Evolutionary conservation across 2,888 invertebrate species (phyloP).

Genomic region (Lasioglossum pauxillum): DNA sequence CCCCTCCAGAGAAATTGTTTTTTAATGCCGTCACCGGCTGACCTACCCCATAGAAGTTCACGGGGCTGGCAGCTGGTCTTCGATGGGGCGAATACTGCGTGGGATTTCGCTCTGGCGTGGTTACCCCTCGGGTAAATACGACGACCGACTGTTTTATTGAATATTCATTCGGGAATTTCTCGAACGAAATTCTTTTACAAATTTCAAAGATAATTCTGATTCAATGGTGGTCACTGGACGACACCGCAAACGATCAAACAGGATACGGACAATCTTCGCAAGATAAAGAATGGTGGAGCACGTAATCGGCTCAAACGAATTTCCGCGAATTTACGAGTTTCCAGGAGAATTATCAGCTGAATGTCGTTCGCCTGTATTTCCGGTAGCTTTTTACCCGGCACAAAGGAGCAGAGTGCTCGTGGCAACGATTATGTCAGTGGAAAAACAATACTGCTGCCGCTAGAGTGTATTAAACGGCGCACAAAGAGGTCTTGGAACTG

Average conservation of each 20-base stretch:
- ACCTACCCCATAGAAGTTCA: neutral
- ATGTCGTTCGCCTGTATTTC: neutral
- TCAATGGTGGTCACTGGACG: too few species aligned
- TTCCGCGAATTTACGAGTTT: neutral
- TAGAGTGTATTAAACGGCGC: neutral
- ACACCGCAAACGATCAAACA: neutral
- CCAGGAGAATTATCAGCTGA: neutral
- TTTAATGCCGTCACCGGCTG: neutral
- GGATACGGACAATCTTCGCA: neutral
- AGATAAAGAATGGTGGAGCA: neutral
- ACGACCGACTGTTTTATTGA: neutral
- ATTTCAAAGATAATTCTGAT: too few species aligned
- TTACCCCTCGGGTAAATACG: neutral
- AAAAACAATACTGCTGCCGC: neutral
- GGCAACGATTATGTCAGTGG: neutral
- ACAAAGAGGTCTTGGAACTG: neutral
- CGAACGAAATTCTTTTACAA: neutral
- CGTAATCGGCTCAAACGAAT: neutral
- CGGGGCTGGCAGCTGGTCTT: neutral
- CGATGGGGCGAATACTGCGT: neutral
- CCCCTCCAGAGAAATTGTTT: neutral
- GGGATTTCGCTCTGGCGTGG: neutral
- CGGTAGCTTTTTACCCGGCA: neutral
- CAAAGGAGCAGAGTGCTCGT: neutral
- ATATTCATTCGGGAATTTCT: neutral